These are phyloP conservation scores for Micromesistius poutassou DNA, from an alignment of 2,797 vertebrate genomes.

Conservation along the genomic window DNA sequence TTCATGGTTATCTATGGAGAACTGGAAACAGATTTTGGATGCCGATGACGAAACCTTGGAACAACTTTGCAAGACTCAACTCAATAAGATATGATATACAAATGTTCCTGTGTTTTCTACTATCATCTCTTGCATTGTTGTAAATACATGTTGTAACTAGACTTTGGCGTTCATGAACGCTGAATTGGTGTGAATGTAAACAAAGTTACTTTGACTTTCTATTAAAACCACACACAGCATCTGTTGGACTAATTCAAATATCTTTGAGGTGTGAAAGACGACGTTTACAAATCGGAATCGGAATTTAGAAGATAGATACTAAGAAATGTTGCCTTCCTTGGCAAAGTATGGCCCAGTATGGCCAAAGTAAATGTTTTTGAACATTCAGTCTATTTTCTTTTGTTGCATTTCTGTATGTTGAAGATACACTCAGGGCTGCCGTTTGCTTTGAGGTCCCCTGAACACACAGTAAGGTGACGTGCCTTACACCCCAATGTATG, in stretches of 20 bases:
- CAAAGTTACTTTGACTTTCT: constrained; percentile 38
- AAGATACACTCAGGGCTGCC: constrained; percentile 46
- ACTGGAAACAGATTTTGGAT: constrained; percentile 25
- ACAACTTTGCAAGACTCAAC: constrained; percentile 65
- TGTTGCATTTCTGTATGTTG: constrained; percentile 35
- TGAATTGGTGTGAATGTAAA: constrained; percentile 61
- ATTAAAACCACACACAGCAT: constrained; percentile 11
- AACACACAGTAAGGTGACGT: constrained; percentile 12
- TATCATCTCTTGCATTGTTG: constrained; percentile 63
- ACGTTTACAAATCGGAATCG: constrained; percentile 43
- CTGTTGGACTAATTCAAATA: constrained; percentile 24
- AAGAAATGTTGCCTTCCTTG: constrained; percentile 28
- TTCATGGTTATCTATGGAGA: constrained; percentile 41
- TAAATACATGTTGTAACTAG: constrained; percentile 65
- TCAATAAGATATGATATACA: constrained; percentile 37
- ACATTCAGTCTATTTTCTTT: neutral
- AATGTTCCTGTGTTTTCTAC: constrained; percentile 50
- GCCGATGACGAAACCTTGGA: constrained; percentile 36
- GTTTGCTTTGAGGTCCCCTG: constrained; percentile 13
- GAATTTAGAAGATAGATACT: constrained; percentile 17
- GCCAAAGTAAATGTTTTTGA: too few relatives aligned
- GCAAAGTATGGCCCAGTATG: constrained; percentile 18
- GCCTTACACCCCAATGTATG: neutral
- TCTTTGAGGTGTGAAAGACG: constrained; percentile 22
- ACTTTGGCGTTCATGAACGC: constrained; percentile 35